Evolutionary conservation across 2,113 vertebrate species (phyloP).

Genomic region (Cisticola juncidis): DNA sequence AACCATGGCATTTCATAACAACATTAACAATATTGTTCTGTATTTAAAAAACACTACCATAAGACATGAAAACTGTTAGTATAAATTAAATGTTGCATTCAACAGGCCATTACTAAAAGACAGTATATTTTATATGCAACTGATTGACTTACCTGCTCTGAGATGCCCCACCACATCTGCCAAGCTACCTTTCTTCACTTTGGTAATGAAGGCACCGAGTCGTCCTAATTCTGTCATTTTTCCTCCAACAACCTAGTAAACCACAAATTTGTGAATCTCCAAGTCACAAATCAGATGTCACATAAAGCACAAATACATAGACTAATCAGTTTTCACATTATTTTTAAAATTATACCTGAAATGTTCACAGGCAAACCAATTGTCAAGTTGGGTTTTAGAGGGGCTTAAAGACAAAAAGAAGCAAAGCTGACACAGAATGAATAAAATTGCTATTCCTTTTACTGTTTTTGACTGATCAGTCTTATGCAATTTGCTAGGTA

Average conservation of each 20-base stretch:
- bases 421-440: not conserved
- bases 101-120: not conserved
- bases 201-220: constrained; percentile 99
- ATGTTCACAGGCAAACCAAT: not conserved
- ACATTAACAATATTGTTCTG: not conserved
- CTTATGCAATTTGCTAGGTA: not conserved
- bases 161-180: constrained; percentile 97
- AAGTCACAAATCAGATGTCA: not conserved
- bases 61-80: not conserved
- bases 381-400: not conserved
- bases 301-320: not conserved
- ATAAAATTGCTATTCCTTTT: not conserved
- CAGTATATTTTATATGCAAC: not conserved
- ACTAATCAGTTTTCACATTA: not conserved
- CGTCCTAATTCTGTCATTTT: constrained; percentile 95
- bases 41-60: not conserved
- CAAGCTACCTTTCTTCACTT: constrained; percentile 99
- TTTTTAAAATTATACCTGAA: not conserved
- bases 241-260: constrained; percentile 91
- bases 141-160: constrained; percentile 85
- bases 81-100: not conserved
- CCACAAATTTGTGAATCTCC: constrained; percentile 41
- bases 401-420: not conserved
- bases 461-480: not conserved
- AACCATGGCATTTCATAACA: not conserved